Evolutionary conservation across 2,113 vertebrate genomes (phyloP).

Genomic region (Cryptomyrus ogoouensis): DNA sequence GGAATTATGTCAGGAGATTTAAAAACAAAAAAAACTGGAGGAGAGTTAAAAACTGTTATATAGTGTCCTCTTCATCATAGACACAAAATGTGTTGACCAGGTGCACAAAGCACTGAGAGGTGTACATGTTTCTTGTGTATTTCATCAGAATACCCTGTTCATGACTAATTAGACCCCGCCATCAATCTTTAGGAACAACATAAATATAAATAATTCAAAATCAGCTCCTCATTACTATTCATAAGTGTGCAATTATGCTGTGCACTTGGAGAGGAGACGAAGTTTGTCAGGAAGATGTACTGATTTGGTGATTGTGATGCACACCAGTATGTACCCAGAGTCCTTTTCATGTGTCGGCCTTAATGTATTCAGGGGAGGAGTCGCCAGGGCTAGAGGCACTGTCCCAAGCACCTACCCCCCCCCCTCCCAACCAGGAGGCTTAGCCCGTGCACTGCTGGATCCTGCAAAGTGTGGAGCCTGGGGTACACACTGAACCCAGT

Average conservation of each 20-base stretch:
- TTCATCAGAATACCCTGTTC: conserved; percentile 1
- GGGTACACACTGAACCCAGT: not conserved
- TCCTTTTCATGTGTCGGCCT: not conserved
- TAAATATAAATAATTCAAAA: conserved; percentile 6
- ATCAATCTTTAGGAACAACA: conserved; percentile 5
- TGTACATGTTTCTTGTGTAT: not conserved
- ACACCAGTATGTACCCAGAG: not conserved
- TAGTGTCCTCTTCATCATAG: not conserved
- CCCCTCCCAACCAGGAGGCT: not conserved
- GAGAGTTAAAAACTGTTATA: not conserved
- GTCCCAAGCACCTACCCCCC: not conserved
- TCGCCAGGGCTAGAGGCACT: not conserved
- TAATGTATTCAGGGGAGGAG: not conserved
- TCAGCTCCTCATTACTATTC: conserved; percentile 9
- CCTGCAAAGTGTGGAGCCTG: not conserved
- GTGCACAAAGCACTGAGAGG: not conserved
- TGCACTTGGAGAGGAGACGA: not conserved
- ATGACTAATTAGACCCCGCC: not conserved
- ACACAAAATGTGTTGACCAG: not conserved
- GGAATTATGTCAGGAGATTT: not conserved
- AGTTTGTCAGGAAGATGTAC: conserved; percentile 5
- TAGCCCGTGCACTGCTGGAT: not conserved
- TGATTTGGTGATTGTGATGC: not conserved
- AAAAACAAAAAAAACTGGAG: not conserved
- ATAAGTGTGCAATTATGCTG: conserved; percentile 4